phyloP scores from a whole-genome alignment of 1,140 invertebrate species.

The Papilio glaucus region DNA sequence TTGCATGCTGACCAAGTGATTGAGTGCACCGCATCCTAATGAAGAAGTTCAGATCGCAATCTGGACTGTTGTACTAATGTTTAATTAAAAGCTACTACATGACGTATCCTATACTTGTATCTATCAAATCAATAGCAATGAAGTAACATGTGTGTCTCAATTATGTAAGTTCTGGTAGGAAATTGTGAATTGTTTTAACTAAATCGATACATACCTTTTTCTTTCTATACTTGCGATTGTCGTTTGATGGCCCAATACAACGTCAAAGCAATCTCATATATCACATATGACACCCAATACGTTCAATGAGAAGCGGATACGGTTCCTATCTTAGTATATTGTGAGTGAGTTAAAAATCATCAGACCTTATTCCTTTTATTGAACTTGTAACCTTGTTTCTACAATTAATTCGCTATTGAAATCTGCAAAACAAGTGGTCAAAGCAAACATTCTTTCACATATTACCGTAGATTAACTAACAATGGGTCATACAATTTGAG shows the following conservation, averaged over 20 bases:
- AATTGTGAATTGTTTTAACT: no score
- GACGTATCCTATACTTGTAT: not conserved
- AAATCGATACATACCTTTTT: no score
- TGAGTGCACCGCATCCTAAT: not conserved
- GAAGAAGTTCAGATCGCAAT: not conserved
- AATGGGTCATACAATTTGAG: slow-evolving; percentile 15
- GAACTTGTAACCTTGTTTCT: no score
- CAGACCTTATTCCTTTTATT: no score
- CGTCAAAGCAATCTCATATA: no score
- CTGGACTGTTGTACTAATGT: slow-evolving; percentile 7
- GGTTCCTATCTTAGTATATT: no score
- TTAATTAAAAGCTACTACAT: not conserved
- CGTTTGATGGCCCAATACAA: no score
- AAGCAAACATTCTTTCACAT: not conserved
- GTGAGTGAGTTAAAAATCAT: no score
- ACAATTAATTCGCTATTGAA: not conserved
- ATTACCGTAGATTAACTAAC: slow-evolving; percentile 7
- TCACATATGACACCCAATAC: no score
- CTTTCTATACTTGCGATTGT: no score
- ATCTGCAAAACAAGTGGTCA: not conserved
- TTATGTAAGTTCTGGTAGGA: not conserved
- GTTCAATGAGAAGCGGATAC: no score
- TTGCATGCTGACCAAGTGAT: slow-evolving; percentile 13
- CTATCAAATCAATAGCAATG: not conserved
- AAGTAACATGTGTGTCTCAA: not conserved